Evolutionary conservation across 1,140 invertebrate genomes (phyloP).

Genomic region (Oryzaephilus surinamensis): DNA sequence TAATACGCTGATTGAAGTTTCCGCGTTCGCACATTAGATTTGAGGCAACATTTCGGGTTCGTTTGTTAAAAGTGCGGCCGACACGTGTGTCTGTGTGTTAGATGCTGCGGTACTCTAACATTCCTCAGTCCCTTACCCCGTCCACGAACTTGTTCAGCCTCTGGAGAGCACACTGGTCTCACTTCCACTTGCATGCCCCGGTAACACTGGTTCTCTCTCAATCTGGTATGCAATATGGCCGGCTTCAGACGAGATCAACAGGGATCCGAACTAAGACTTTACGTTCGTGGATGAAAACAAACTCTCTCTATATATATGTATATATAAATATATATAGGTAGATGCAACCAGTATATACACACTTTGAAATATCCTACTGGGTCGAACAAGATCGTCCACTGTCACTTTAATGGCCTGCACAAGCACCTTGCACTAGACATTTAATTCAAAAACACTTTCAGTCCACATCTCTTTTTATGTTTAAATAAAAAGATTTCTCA

Average conservation of each 20-base stretch:
- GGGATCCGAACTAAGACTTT: slow-evolving; percentile 20
- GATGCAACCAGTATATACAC: no score
- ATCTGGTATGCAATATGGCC: slow-evolving; percentile 41
- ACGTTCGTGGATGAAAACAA: slow-evolving; percentile 14
- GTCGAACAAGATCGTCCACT: no score
- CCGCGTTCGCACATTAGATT: slow-evolving; percentile 9
- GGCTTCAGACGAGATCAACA: slow-evolving; percentile 28
- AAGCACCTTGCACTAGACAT: no score
- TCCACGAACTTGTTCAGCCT: slow-evolving; percentile 32
- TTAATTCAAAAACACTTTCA: no score
- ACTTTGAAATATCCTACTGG: no score
- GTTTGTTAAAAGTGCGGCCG: slow-evolving; percentile 15
- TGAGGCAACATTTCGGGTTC: slow-evolving; percentile 14
- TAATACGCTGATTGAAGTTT: slow-evolving; percentile 15
- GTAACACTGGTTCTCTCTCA: slow-evolving; percentile 29
- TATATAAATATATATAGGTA: no score
- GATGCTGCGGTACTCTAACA: slow-evolving; percentile 32
- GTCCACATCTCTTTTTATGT: no score
- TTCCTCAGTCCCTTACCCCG: slow-evolving; percentile 32
- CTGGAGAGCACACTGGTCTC: slow-evolving; percentile 22
- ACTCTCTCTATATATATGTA: no score
- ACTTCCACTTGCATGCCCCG: slow-evolving; percentile 8
- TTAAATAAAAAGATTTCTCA: no score
- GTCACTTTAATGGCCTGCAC: no score
- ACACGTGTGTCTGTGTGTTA: slow-evolving; percentile 29